A percentile compares a stretch with the other conserved stretches of the same genome.
These are phyloP conservation scores for Myotis davidii DNA, from an alignment of 2,113 vertebrate genomes.

Conservation along the genomic window DNA sequence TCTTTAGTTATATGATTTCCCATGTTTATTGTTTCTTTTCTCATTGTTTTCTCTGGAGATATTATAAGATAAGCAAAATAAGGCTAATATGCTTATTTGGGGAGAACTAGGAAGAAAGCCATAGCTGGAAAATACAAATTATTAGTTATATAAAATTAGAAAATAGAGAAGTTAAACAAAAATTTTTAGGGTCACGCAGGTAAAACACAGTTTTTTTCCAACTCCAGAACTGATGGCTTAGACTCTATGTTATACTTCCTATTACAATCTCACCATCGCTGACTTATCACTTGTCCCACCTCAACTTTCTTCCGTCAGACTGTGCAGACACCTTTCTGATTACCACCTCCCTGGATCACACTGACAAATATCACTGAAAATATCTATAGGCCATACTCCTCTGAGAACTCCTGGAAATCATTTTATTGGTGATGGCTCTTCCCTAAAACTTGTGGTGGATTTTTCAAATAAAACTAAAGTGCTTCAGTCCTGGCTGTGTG, in stretches of 20 bases:
- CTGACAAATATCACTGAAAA: neutral
- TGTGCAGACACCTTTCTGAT: neutral
- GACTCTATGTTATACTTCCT: neutral
- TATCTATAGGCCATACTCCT: neutral
- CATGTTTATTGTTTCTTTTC: neutral
- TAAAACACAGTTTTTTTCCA: neutral
- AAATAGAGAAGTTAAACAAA: neutral
- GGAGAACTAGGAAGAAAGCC: neutral
- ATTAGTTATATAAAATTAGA: neutral
- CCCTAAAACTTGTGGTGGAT: neutral
- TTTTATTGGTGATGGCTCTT: neutral
- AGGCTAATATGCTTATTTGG: neutral
- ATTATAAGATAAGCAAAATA: neutral
- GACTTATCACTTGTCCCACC: rapidly evolving
- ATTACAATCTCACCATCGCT: neutral
- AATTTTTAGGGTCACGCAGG: neutral
- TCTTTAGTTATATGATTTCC: neutral
- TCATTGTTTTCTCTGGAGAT: neutral
- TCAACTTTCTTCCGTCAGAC: neutral
- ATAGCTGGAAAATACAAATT: neutral
- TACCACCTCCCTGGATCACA: neutral
- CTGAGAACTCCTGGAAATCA: neutral
- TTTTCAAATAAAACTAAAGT: neutral
- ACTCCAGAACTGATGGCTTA: neutral
- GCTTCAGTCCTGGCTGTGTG: neutral